Evolutionary conservation across 1,140 invertebrate species (phyloP).

Genomic region (Laupala kohalensis): DNA sequence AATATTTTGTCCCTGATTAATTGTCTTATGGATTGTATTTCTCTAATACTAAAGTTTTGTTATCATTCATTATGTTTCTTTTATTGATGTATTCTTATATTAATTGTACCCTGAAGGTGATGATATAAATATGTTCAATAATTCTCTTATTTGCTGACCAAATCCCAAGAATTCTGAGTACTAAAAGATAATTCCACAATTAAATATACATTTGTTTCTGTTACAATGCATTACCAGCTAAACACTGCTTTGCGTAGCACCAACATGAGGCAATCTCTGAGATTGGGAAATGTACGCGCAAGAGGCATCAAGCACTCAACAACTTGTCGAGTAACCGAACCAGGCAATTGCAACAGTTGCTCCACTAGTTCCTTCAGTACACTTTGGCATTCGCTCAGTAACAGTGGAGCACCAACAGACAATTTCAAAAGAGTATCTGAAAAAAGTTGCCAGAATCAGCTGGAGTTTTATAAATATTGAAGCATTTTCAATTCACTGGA

Average conservation of each 20-base stretch:
- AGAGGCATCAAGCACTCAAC: conserved; percentile 35
- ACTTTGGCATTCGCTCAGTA: conserved; percentile 32
- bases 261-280: conserved; percentile 38
- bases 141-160: too few relatives aligned
- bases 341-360: conserved; percentile 30
- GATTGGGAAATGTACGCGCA: conserved; percentile 28
- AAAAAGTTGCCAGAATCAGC: too few relatives aligned
- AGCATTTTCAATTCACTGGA: too few relatives aligned
- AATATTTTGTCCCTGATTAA: too few relatives aligned
- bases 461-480: too few relatives aligned
- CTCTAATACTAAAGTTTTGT: too few relatives aligned
- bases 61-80: too few relatives aligned
- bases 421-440: conserved; percentile 39
- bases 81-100: too few relatives aligned
- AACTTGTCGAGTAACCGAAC: conserved; percentile 27
- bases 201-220: too few relatives aligned
- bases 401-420: conserved; percentile 29
- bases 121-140: background rate
- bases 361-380: conserved; percentile 34
- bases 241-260: conserved; percentile 41
- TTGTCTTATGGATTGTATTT: too few relatives aligned
- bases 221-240: conserved; percentile 33
- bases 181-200: background rate
- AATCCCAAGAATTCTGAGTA: too few relatives aligned
- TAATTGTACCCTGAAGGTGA: too few relatives aligned